phyloP scores from a whole-genome alignment of 2,113 vertebrate genomes.

The Alces alces region DNA sequence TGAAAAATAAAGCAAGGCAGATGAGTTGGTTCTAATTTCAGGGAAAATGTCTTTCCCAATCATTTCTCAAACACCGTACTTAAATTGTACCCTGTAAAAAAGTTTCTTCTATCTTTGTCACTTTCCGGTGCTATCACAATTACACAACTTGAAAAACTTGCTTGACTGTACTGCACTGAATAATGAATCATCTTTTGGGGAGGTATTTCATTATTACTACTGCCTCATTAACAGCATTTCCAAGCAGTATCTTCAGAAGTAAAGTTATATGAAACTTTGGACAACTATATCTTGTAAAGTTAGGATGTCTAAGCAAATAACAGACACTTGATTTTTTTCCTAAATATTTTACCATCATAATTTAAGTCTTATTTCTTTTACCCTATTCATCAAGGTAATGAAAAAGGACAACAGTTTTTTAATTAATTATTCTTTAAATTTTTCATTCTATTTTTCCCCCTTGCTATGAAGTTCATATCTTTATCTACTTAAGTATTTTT shows the following conservation, averaged over 20 bases:
- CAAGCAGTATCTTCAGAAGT: background rate
- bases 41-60: slow-evolving; percentile 27
- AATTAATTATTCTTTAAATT: background rate
- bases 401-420: background rate
- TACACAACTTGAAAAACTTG: slow-evolving; percentile 29
- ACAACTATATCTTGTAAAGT: background rate
- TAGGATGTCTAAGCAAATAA: background rate
- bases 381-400: background rate
- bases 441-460: background rate
- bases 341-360: background rate
- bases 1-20: background rate
- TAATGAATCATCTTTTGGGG: slow-evolving; percentile 36
- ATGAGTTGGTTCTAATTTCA: slow-evolving; percentile 39
- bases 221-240: slow-evolving; percentile 44
- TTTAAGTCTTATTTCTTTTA: background rate
- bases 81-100: slow-evolving; percentile 35
- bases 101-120: slow-evolving; percentile 39
- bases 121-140: slow-evolving; percentile 40
- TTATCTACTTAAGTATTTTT: background rate
- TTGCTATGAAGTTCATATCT: background rate
- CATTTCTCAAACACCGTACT: slow-evolving; percentile 42
- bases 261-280: slow-evolving; percentile 19
- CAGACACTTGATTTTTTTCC: background rate
- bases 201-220: background rate
- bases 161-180: background rate